Evolutionary conservation across 2,888 invertebrate species (phyloP).

Genomic region (Luperina nickerlii): DNA sequence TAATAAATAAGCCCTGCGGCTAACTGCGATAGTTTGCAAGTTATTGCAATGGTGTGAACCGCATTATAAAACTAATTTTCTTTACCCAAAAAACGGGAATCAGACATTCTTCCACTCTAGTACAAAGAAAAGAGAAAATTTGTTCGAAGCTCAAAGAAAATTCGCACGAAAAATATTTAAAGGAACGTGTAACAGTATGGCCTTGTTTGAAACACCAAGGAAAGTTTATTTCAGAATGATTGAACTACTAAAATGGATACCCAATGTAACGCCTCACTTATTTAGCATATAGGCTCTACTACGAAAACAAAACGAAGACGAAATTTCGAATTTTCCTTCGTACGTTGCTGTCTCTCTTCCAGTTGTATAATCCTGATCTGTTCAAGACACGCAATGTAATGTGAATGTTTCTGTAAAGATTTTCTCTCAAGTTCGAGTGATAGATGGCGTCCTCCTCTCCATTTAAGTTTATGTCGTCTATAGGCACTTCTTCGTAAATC

Average conservation of each 20-base stretch:
- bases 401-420: not conserved
- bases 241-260: constrained; percentile 61
- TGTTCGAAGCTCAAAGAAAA: constrained; percentile 38
- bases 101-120: constrained; percentile 28
- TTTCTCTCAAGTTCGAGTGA: constrained; percentile 19
- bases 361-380: not conserved
- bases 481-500: constrained; percentile 48
- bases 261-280: constrained; percentile 60
- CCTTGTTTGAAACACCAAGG: constrained; percentile 53
- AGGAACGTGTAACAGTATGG: constrained; percentile 51
- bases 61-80: constrained; percentile 48
- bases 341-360: constrained; percentile 16
- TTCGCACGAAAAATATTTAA: constrained; percentile 48
- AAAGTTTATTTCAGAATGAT: constrained; percentile 59
- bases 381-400: constrained; percentile 35
- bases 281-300: constrained; percentile 55
- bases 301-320: constrained; percentile 14
- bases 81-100: not conserved
- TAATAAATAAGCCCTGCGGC: not conserved
- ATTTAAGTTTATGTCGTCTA: constrained; percentile 52
- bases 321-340: not conserved
- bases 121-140: constrained; percentile 47
- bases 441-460: constrained; percentile 39
- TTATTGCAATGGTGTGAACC: constrained; percentile 14
- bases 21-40: constrained; percentile 19